phyloP scores from a whole-genome alignment of 1,140 invertebrate genomes.

The Tribolium castaneum region DNA sequence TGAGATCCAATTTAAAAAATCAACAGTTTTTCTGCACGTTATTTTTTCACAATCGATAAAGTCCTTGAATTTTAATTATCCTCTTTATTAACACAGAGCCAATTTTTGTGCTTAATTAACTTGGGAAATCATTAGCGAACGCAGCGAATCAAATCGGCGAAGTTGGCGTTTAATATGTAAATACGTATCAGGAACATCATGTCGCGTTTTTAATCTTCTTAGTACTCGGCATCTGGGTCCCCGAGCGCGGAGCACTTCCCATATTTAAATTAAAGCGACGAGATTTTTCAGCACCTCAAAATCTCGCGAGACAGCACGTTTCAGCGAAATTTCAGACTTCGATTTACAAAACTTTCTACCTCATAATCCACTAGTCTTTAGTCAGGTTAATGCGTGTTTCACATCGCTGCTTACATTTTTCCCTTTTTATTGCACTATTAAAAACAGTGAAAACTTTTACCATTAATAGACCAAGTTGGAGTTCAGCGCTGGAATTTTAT shows the following conservation, averaged over 20 bases:
- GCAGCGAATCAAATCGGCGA: neutral
- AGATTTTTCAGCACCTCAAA: neutral
- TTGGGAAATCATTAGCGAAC: neutral
- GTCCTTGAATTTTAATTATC: too few species aligned
- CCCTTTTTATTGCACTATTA: neutral
- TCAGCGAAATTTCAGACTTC: too few species aligned
- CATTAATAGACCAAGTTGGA: neutral
- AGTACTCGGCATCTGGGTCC: conserved; percentile 9
- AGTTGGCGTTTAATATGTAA: neutral
- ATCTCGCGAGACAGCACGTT: too few species aligned
- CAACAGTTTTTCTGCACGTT: too few species aligned
- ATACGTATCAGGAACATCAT: conserved; percentile 11
- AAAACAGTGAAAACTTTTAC: neutral
- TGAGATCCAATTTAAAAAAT: too few species aligned
- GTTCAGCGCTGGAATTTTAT: neutral
- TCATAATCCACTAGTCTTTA: too few species aligned
- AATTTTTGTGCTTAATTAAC: neutral
- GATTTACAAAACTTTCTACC: too few species aligned
- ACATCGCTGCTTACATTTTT: neutral
- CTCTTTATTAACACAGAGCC: too few species aligned
- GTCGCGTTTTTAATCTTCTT: conserved; percentile 31
- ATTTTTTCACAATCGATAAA: too few species aligned
- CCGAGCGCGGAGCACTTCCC: neutral
- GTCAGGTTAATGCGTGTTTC: too few species aligned
- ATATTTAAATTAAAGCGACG: conserved; percentile 29